Evolutionary conservation across 1,140 invertebrate species (phyloP).

Genomic region (Bombus sibiricus): DNA sequence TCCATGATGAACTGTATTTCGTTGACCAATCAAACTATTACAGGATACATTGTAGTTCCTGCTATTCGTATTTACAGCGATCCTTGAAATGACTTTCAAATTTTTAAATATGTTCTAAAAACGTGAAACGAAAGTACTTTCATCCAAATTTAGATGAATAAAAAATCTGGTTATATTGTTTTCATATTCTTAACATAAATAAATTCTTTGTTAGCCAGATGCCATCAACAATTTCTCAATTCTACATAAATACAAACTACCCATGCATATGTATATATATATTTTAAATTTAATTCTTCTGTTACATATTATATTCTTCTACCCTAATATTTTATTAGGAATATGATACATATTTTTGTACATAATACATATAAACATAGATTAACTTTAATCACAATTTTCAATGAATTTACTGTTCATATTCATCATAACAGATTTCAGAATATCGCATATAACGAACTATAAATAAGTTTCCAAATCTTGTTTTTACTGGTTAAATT

Average conservation of each 20-base stretch:
- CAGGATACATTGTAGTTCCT: conserved; percentile 48
- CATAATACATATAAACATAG: too few relatives aligned
- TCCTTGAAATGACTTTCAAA: conserved; percentile 64
- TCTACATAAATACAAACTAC: not conserved
- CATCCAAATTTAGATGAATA: not conserved
- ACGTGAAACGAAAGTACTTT: not conserved
- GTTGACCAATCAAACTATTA: conserved; percentile 63
- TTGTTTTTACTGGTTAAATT: too few relatives aligned
- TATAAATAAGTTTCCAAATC: too few relatives aligned
- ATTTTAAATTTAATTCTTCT: not conserved
- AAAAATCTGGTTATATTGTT: too few relatives aligned
- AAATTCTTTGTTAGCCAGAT: not conserved
- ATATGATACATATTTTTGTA: too few relatives aligned
- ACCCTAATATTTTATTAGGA: too few relatives aligned
- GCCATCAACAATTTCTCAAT: not conserved
- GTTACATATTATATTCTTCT: too few relatives aligned
- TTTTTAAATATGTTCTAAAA: conserved; percentile 50
- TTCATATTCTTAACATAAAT: not conserved
- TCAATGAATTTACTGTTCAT: too few relatives aligned
- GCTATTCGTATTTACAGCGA: conserved; percentile 38
- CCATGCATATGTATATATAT: not conserved
- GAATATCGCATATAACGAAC: too few relatives aligned
- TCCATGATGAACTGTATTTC: conserved; percentile 73
- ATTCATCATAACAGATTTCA: too few relatives aligned
- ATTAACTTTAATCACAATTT: too few relatives aligned